Percentiles rank a stretch among this genome's conserved stretches.
phyloP scores from a whole-genome alignment of 2,888 invertebrate genomes.

The Brenthis daphne region DNA sequence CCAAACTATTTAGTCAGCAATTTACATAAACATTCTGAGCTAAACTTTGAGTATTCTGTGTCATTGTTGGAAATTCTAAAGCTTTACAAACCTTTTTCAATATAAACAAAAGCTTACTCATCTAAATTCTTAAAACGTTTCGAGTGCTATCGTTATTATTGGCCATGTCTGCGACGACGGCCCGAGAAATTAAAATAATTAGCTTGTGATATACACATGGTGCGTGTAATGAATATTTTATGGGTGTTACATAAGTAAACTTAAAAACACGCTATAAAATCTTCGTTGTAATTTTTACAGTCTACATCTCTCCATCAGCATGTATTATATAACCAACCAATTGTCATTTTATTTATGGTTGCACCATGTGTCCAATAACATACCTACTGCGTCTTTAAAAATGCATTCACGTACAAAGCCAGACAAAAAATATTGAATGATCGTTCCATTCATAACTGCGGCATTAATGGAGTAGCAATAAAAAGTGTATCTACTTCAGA shows the following conservation, averaged over 20 bases:
- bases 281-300: slow-evolving; percentile 30
- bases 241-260: slow-evolving; percentile 41
- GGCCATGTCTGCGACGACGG: slow-evolving; percentile 61
- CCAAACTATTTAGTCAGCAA: slow-evolving; percentile 27
- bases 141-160: slow-evolving; percentile 60
- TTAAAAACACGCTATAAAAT: slow-evolving; percentile 31
- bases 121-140: slow-evolving; percentile 64
- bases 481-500: neutral
- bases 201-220: slow-evolving; percentile 60
- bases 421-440: slow-evolving; percentile 34
- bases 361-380: slow-evolving; percentile 35
- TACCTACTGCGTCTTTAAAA: slow-evolving; percentile 36
- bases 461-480: slow-evolving; percentile 31
- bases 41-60: slow-evolving; percentile 29
- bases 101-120: slow-evolving; percentile 48
- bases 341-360: slow-evolving; percentile 37
- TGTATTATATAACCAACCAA: slow-evolving; percentile 34
- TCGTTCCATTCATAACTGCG: slow-evolving; percentile 36
- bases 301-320: slow-evolving; percentile 26
- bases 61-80: slow-evolving; percentile 39
- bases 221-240: slow-evolving; percentile 46
- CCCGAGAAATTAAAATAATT: slow-evolving; percentile 75
- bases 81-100: slow-evolving; percentile 34
- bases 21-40: slow-evolving; percentile 30
- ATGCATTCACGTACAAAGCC: slow-evolving; percentile 34